Percentiles rank a stretch among this genome's conserved stretches.
phyloP scores from a whole-genome alignment of 2,888 invertebrate species.

The Pristionchus japonicus region DNA sequence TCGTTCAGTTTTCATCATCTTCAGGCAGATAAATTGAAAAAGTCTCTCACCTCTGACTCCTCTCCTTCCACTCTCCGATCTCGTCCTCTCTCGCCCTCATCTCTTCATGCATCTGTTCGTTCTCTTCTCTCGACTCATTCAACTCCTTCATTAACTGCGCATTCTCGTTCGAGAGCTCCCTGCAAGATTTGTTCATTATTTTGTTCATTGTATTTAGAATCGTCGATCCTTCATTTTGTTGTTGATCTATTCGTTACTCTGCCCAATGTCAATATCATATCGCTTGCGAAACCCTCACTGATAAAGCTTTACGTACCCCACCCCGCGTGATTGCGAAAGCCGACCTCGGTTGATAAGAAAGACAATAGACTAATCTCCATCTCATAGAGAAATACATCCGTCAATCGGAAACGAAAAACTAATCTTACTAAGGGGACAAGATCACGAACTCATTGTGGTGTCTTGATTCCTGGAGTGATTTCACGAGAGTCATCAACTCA shows the following conservation, averaged over 20 bases:
- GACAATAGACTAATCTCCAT: background rate
- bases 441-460: constrained; percentile 53
- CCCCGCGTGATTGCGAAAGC: background rate
- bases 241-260: background rate
- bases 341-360: background rate
- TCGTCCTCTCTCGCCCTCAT: constrained; percentile 50
- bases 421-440: background rate
- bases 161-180: constrained; percentile 43
- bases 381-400: background rate
- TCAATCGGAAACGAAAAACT: background rate
- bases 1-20: background rate
- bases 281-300: background rate
- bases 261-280: background rate
- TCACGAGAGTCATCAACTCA: constrained; percentile 66
- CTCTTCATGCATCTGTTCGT: constrained; percentile 54
- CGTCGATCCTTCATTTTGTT: background rate
- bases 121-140: constrained; percentile 51
- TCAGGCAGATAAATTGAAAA: background rate
- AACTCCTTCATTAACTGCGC: constrained; percentile 51
- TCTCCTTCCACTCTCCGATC: constrained; percentile 50
- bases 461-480: constrained; percentile 59
- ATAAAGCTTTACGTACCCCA: background rate
- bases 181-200: background rate
- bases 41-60: constrained; percentile 44
- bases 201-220: background rate